Base-by-base conservation (phyloP, 2,797 vertebrate genomes). In the Limnodromus scolopaceus region DNA sequence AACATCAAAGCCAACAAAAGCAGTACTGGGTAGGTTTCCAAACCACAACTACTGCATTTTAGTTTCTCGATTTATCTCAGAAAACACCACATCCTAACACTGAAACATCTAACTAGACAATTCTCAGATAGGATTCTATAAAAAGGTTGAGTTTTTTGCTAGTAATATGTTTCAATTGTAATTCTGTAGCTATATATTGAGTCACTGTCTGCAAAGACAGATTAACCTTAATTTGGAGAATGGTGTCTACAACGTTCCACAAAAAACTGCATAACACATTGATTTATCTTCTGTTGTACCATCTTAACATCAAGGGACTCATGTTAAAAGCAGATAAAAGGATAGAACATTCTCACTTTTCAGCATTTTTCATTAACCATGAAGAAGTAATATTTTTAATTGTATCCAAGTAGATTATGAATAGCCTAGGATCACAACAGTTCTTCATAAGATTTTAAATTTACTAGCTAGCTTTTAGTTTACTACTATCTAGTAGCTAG, bases 221-320 rank as follows among this genome's bases (percentile, higher is more conserved):
- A 89, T 88, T 94, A 96, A 90, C 54, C 49, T 68, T 85, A 84
- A 92, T 91, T 92, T 93, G 16, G 45, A 92, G 43, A 89, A 82
- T 5, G 9, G n/a, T 63, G 32, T 84, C 61, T 71, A 87, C n/a
- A 82, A 64, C 16, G 34, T 93, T 75, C 41, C 43, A 95, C 32
- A 93, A 96, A 87, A 75, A 91, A 87, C 11, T 77, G 45, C 4
- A 14, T 46, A 39, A 70, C 25, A 41, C 46, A 95, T 28, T 84
- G 45, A 96, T 84, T 93, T 84, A 39, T 93, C 70, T 96, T 65
- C 23, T 78, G 57, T 81, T 79, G 24, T 93, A 81, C 48, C 13
- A 16, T 76, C 55, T 45, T 57, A 89, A 7, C 61, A 87, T 38
- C 36, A 91, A 77, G 15, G 13, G 77, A 70, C 51, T 14, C 46